These are phyloP conservation scores for Actinostola sp. DNA, from an alignment of 92 coral and sea anemone species.

Conservation along the genomic window DNA sequence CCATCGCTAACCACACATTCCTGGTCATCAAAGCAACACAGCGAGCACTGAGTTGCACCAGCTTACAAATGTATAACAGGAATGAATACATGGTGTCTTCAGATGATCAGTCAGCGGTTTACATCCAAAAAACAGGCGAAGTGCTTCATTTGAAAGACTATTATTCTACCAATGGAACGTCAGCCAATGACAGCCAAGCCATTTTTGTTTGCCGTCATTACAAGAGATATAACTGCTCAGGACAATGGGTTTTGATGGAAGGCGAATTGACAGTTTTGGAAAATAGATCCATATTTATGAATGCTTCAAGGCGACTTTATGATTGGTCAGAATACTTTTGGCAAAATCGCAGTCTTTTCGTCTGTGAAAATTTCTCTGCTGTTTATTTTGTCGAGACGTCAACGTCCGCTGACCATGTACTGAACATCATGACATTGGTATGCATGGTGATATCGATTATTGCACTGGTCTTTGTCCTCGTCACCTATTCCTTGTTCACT, in stretches of 20 bases:
- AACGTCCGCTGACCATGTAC: background rate
- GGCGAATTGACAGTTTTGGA: constrained; percentile 16
- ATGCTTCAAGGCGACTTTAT: constrained; percentile 20
- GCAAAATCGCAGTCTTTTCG: constrained; percentile 29
- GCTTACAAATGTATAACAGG: constrained; percentile 2
- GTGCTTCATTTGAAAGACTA: constrained; percentile 12
- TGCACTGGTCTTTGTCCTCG: constrained; percentile 29
- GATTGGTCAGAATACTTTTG: constrained; percentile 3
- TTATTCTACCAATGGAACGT: background rate
- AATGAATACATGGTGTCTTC: constrained; percentile 26
- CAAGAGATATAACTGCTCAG: constrained; percentile 28
- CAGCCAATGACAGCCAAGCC: background rate
- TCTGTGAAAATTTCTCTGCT: constrained; percentile 35
- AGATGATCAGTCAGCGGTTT: constrained; percentile 21
- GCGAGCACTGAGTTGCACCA: constrained; percentile 17
- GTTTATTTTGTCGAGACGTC: background rate
- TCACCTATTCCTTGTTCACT: constrained; percentile 57
- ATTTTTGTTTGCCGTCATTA: constrained; percentile 53
- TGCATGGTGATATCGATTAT: constrained; percentile 40
- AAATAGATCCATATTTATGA: constrained; percentile 36
- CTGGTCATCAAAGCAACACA: constrained; percentile 32
- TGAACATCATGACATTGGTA: constrained; percentile 2
- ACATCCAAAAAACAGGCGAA: constrained; percentile 26
- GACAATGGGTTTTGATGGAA: constrained; percentile 8
- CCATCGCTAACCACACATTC: constrained; percentile 5